Evolutionary conservation across 2,797 vertebrate species (phyloP).

Genomic region (Orientallactaga sibirica): DNA sequence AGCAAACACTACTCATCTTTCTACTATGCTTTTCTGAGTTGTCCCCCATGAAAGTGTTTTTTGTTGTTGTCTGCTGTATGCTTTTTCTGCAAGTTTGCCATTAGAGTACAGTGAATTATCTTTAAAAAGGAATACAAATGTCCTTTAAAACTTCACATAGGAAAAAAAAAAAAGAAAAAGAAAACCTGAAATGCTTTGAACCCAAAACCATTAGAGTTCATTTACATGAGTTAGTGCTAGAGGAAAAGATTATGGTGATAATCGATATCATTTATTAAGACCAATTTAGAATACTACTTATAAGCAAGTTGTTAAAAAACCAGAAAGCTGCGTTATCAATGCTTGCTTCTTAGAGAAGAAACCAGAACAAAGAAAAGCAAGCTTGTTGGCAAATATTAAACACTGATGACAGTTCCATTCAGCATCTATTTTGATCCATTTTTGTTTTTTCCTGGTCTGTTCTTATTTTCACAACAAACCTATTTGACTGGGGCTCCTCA

Average conservation of each 20-base stretch:
- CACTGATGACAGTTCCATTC: not conserved
- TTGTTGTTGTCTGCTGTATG: conserved; percentile 83
- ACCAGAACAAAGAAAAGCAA: conserved; percentile 11
- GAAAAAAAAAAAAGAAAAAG: conserved; percentile 10
- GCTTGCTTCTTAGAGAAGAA: conserved; percentile 46
- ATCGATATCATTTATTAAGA: conserved; percentile 34
- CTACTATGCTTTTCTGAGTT: conserved; percentile 79
- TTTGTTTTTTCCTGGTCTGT: conserved; percentile 26
- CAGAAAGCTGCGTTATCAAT: conserved; percentile 10
- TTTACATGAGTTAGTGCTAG: conserved; percentile 16
- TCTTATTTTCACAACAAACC: conserved; percentile 56
- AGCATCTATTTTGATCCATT: not conserved
- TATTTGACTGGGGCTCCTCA: conserved; percentile 36
- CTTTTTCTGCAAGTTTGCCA: conserved; percentile 91
- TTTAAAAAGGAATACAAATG: conserved; percentile 11
- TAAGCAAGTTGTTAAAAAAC: not conserved
- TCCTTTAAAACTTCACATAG: conserved; percentile 53
- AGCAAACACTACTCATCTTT: conserved; percentile 86
- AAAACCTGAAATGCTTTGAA: not conserved
- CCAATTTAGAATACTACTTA: not conserved
- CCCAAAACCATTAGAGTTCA: conserved; percentile 34
- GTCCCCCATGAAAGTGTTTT: not conserved
- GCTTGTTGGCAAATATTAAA: not conserved
- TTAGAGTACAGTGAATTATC: conserved; percentile 90
- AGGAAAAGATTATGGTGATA: not conserved